Evolutionary conservation across 2,888 invertebrate species (phyloP).

Genomic region (Cephus nigrinus): DNA sequence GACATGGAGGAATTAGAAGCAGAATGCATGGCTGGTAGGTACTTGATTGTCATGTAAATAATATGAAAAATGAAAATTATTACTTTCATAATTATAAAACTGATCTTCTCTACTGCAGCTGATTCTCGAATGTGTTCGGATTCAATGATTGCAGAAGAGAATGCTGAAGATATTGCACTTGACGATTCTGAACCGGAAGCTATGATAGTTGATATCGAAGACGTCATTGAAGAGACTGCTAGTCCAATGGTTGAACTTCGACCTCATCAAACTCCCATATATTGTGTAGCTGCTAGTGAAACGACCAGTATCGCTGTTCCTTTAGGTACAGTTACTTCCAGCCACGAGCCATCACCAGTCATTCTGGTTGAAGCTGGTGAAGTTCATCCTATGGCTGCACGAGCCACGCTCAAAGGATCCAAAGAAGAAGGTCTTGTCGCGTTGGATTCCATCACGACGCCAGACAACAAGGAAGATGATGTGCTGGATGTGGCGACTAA

Average conservation of each 20-base stretch:
- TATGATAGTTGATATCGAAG: slow-evolving; percentile 83
- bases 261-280: slow-evolving; percentile 79
- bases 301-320: slow-evolving; percentile 58
- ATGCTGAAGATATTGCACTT: slow-evolving; percentile 41
- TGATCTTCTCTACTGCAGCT: slow-evolving; percentile 33
- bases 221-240: slow-evolving; percentile 82
- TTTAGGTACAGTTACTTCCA: slow-evolving; percentile 55
- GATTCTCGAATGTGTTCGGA: slow-evolving; percentile 44
- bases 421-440: not conserved
- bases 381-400: slow-evolving; percentile 3
- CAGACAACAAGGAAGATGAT: not conserved
- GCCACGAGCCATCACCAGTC: slow-evolving; percentile 55
- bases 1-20: slow-evolving; percentile 77
- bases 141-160: slow-evolving; percentile 47
- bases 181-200: slow-evolving; percentile 75
- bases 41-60: not conserved
- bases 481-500: not conserved
- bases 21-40: slow-evolving; percentile 41
- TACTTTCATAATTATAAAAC: slow-evolving; percentile 9
- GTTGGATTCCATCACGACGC: not conserved
- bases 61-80: not conserved
- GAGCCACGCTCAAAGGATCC: not conserved
- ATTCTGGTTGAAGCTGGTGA: slow-evolving; percentile 50
- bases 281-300: slow-evolving; percentile 64
- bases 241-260: slow-evolving; percentile 76